phyloP scores from a whole-genome alignment of 1,140 invertebrate species.

The Centruroides vittatus region DNA sequence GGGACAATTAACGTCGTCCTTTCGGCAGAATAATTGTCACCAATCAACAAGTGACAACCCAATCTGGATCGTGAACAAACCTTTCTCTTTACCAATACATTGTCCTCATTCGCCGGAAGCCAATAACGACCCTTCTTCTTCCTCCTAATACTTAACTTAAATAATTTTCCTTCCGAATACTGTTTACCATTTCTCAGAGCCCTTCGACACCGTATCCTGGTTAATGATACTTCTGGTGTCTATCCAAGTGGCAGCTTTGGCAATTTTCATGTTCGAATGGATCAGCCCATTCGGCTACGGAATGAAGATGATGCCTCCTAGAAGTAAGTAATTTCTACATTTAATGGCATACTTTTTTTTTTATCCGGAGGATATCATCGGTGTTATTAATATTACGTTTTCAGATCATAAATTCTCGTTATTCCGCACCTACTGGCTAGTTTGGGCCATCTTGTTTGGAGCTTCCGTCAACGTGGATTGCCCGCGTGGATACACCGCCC shows the following conservation, averaged over 20 bases:
- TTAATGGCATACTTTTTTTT: no score
- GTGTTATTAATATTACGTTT: no score
- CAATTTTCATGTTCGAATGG: slow-evolving; percentile 98
- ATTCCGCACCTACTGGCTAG: slow-evolving; percentile 94
- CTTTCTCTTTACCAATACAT: no score
- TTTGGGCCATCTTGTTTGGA: slow-evolving; percentile 96
- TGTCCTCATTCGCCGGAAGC: no score
- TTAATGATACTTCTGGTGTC: slow-evolving; percentile 91
- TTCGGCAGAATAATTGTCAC: no score
- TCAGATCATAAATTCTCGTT: slow-evolving; percentile 66
- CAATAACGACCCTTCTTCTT: neutral
- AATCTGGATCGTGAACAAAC: no score
- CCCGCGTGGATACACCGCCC: slow-evolving; percentile 79
- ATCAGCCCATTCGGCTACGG: slow-evolving; percentile 85
- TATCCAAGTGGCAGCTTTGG: slow-evolving; percentile 90
- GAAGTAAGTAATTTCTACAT: slow-evolving; percentile 24
- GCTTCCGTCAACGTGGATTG: slow-evolving; percentile 93
- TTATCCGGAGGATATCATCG: no score
- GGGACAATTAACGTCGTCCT: no score
- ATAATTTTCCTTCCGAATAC: neutral
- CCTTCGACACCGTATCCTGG: slow-evolving; percentile 97
- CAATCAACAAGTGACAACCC: no score
- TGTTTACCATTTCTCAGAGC: slow-evolving; percentile 46
- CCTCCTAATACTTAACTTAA: neutral
- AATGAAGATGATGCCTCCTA: slow-evolving; percentile 56